Evolutionary conservation across 2,113 vertebrate species (phyloP), one percentile per base, ranked within the genome.

Genomic region (Trematomus loennbergii): DNA sequence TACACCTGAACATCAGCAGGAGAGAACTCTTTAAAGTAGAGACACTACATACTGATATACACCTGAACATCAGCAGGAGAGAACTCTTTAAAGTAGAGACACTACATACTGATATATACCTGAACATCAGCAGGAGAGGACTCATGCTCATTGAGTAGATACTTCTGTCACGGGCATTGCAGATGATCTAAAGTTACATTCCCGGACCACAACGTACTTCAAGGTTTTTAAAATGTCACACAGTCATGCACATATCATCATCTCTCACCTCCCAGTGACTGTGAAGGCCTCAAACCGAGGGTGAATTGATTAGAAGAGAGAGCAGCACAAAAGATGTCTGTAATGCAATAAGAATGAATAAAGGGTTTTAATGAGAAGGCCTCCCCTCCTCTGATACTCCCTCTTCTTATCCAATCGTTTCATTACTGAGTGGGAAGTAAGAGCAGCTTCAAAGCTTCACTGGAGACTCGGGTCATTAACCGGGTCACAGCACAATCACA

Each of bases 311-410:
- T 65, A 78, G 83, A 66, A 65, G 75, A 61, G 63, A 62, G 72
- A 81, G 74, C 45, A 10, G 65, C 76, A 90, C 89, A 93, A 90
- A 92, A 83, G 87, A 89, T 58, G 77, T 75, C 85, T 79, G 59
- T 91, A 91, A 93, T 89, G 84, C 89, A 90, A 90, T 89, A 87
- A 91, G 81, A 88, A 84, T 86, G 86, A 91, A 93, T 91, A 81
- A 91, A 91, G 77, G 88, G 53, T 17, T 83, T 82, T 89, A 90
- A 91, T 89, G 75, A 89, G 87, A 87, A 88, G 76, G 75, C 81
- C 85, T 77, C 70, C 16, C 50, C 63, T 63, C 75, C 53, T 72
- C 72, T 61, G 58, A 85, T 40, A 48, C 75, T 43, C 62, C 49
- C 16, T 75, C 74, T 67, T 75, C 87, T 89, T 84, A 80, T 90